Evolutionary conservation across 2,797 vertebrate genomes (phyloP).

Genomic region (Ctenopoma kingsleyae): DNA sequence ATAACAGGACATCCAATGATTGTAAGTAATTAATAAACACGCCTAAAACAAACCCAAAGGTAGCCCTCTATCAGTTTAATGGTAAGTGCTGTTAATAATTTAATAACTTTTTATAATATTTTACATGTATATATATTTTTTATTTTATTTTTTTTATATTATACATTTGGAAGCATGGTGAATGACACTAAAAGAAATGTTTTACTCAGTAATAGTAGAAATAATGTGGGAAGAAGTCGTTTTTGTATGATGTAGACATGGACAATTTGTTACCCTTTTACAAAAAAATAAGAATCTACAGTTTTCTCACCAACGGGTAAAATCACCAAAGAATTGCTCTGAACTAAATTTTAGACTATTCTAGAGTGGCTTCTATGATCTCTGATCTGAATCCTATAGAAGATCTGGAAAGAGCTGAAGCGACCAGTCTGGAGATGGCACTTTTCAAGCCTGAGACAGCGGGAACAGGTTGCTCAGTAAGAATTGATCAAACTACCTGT

Average conservation of each 20-base stretch:
- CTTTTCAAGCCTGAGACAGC: not conserved
- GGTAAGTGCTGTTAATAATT: not conserved
- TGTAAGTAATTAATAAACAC: conserved; percentile 2
- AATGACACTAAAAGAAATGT: not conserved
- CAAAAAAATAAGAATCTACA: too few species aligned
- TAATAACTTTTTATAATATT: not conserved
- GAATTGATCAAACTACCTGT: not conserved
- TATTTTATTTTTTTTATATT: too few species aligned
- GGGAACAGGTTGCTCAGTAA: not conserved
- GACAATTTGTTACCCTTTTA: too few species aligned
- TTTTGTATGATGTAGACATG: too few species aligned
- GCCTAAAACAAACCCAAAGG: not conserved
- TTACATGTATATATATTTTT: too few species aligned
- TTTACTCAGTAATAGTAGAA: too few species aligned
- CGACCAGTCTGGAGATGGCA: not conserved
- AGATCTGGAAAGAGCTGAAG: not conserved
- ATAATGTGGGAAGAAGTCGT: not conserved
- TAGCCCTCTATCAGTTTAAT: not conserved
- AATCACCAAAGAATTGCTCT: not conserved
- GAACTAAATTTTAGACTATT: not conserved
- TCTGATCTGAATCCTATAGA: too few species aligned
- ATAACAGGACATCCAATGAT: conserved; percentile 10
- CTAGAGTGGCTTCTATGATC: not conserved
- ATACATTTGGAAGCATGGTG: not conserved
- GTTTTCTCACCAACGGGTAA: not conserved